phyloP scores from a whole-genome alignment of 1,140 invertebrate species.

The Cydia splendana region DNA sequence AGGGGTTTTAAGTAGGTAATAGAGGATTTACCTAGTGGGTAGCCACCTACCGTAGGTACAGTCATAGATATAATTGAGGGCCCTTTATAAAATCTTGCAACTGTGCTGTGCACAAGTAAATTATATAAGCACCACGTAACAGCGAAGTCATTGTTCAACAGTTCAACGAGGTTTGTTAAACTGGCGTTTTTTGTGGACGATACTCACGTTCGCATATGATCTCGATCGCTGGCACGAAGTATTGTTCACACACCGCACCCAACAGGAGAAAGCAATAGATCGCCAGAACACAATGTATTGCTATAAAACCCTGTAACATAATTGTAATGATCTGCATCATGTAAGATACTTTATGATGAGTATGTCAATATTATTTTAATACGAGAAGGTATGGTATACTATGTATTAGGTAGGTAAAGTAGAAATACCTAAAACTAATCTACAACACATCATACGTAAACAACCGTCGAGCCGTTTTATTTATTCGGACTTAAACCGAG shows the following conservation, averaged over 20 bases:
- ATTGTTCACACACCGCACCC: constrained; percentile 92
- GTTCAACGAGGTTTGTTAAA: constrained; percentile 28
- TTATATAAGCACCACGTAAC: background rate
- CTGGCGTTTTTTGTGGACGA: background rate
- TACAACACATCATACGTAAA: too few species aligned
- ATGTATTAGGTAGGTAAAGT: too few species aligned
- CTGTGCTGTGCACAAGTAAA: background rate
- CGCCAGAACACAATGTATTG: constrained; percentile 86
- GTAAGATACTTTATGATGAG: background rate
- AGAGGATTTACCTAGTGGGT: too few species aligned
- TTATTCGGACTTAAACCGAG: background rate
- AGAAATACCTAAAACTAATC: too few species aligned
- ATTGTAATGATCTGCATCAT: background rate
- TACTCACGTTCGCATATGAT: constrained; percentile 90
- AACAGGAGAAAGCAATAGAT: constrained; percentile 90
- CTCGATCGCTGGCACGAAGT: constrained; percentile 92
- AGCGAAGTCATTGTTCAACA: constrained; percentile 20
- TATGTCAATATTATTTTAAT: constrained; percentile 6
- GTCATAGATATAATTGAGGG: too few species aligned
- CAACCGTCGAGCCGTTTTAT: background rate
- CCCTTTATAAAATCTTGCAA: too few species aligned
- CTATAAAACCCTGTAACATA: constrained; percentile 81
- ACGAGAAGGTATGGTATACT: background rate
- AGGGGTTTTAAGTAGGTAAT: too few species aligned
- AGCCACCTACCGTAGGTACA: too few species aligned